Evolutionary conservation across 2,797 vertebrate species (phyloP).

Genomic region (Prunella strophiata): DNA sequence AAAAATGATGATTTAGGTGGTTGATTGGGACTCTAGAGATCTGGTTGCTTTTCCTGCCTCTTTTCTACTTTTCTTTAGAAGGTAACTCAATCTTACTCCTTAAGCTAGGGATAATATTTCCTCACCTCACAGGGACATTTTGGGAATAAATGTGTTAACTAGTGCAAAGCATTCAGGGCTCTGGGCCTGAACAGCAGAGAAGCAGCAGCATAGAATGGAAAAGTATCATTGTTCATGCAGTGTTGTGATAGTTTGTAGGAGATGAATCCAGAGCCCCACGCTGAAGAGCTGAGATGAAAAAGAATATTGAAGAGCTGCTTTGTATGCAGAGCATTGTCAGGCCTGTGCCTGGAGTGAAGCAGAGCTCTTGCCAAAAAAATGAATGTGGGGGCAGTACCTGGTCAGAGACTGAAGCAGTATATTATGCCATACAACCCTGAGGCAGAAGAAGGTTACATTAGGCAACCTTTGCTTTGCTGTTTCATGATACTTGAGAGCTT

Average conservation of each 20-base stretch:
- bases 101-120: constrained; percentile 11
- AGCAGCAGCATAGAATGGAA: neutral
- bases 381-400: constrained; percentile 49
- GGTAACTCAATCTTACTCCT: neutral
- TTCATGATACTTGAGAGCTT: constrained; percentile 21
- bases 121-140: neutral
- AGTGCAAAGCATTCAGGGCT: neutral
- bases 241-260: neutral
- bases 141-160: constrained; percentile 26
- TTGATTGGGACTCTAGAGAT: constrained; percentile 11
- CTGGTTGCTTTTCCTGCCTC: neutral
- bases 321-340: constrained; percentile 29
- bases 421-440: neutral
- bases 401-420: neutral
- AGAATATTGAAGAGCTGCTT: constrained; percentile 62
- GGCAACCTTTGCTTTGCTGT: constrained; percentile 33
- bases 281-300: constrained; percentile 37
- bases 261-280: neutral
- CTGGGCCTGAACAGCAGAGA: neutral
- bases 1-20: constrained; percentile 46
- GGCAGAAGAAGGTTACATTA: constrained; percentile 45
- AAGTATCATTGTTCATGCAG: neutral
- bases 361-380: constrained; percentile 34
- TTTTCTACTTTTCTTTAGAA: constrained; percentile 27
- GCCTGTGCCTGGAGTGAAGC: constrained; percentile 29